Evolutionary conservation across 1,140 invertebrate species (phyloP).

Genomic region (Paracyclopina nana): DNA sequence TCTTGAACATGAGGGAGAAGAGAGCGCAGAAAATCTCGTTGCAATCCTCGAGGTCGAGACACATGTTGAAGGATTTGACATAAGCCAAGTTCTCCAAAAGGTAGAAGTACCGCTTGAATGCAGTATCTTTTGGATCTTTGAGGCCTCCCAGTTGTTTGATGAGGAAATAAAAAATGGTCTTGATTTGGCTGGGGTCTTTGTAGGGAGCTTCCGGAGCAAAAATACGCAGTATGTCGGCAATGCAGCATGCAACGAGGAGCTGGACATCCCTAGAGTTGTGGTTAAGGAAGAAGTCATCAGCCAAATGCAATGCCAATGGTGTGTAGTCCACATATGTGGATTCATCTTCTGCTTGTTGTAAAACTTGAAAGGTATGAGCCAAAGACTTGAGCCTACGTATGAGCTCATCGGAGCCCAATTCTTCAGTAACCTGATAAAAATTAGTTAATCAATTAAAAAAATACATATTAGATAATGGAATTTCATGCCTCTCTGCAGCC

Average conservation of each 20-base stretch:
- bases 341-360: conserved; percentile 13
- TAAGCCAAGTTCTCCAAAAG: conserved; percentile 83
- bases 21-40: conserved; percentile 88
- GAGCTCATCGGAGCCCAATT: conserved; percentile 80
- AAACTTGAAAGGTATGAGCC: conserved; percentile 54
- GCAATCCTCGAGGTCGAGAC: conserved; percentile 89
- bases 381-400: conserved; percentile 79
- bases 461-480: not conserved
- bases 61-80: conserved; percentile 97
- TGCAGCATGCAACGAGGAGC: conserved; percentile 81
- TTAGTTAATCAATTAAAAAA: not conserved
- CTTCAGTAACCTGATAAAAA: conserved; percentile 45
- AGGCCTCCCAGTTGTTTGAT: conserved; percentile 82
- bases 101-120: conserved; percentile 95
- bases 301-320: conserved; percentile 75
- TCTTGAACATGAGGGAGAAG: conserved; percentile 87
- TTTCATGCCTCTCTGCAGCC: conserved; percentile 47
- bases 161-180: conserved; percentile 85
- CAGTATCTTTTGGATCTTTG: conserved; percentile 86
- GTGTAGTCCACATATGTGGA: conserved; percentile 46
- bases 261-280: conserved; percentile 64
- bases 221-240: conserved; percentile 88
- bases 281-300: conserved; percentile 73
- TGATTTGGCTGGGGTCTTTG: conserved; percentile 79
- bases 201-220: conserved; percentile 97